A percentile compares a stretch with the other conserved stretches of the same genome.
Conservation (phyloP, 1,140 invertebrate genomes). For the Tetranychus cinnabarinus region DNA sequence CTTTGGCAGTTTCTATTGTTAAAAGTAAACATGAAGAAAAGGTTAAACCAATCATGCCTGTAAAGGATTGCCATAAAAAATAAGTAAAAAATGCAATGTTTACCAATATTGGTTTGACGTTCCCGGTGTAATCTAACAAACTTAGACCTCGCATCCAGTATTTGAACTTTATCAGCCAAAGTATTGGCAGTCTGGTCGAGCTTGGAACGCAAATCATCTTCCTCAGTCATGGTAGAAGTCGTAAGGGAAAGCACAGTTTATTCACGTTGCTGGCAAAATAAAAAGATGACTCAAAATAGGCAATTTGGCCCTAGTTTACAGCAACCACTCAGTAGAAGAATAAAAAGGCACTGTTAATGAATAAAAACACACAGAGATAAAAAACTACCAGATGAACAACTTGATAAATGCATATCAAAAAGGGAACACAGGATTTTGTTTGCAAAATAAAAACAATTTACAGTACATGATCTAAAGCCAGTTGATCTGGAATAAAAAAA, state of each 20-base stretch:
- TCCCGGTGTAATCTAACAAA: neutral
- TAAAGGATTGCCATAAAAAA: neutral
- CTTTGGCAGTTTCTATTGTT: conserved; percentile 21
- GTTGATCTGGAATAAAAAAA: too few species aligned
- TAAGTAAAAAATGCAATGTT: neutral
- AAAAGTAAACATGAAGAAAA: too few species aligned
- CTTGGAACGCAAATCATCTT: neutral
- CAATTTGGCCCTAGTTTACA: conserved; percentile 13
- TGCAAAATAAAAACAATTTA: too few species aligned
- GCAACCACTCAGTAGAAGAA: neutral
- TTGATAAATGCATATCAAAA: too few species aligned
- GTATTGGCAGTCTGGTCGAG: neutral
- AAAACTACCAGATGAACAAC: too few species aligned
- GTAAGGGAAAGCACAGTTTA: neutral
- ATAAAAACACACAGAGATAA: too few species aligned
- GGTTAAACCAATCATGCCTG: too few species aligned
- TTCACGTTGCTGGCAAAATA: conserved; percentile 21
- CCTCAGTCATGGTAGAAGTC: neutral
- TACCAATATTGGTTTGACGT: conserved; percentile 7
- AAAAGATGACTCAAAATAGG: conserved; percentile 28
- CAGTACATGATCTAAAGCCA: too few species aligned
- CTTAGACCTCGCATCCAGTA: conserved; percentile 9
- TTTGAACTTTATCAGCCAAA: conserved; percentile 1
- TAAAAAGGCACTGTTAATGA: too few species aligned
- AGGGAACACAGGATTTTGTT: too few species aligned